These are phyloP conservation scores for Pemphigus obesinymphae DNA, from an alignment of 1,140 invertebrate genomes.

Conservation along the genomic window DNA sequence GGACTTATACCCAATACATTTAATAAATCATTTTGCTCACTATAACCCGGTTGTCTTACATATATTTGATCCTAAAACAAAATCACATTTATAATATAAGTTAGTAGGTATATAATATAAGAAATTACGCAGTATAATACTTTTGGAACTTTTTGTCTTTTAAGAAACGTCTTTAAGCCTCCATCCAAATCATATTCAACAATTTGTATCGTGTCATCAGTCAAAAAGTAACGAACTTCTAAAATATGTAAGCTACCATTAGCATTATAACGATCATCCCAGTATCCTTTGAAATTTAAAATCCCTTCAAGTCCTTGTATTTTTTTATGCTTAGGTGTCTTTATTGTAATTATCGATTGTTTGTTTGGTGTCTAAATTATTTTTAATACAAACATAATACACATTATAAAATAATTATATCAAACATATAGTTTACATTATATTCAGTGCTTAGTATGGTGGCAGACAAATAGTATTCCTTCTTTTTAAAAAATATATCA, in stretches of 20 bases:
- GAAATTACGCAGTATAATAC: not conserved
- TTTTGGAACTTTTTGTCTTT: slow-evolving; percentile 33
- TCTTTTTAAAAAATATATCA: too few species aligned
- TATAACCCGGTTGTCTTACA: slow-evolving; percentile 6
- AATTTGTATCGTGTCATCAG: slow-evolving; percentile 85
- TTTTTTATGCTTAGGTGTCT: not conserved
- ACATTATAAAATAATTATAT: not conserved
- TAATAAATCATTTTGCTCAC: slow-evolving; percentile 8
- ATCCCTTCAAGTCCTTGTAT: slow-evolving; percentile 48
- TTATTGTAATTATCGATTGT: too few species aligned
- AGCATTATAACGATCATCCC: slow-evolving; percentile 76
- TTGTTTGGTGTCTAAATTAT: not conserved
- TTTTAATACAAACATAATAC: not conserved
- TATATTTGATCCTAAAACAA: not conserved
- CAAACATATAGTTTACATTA: not conserved
- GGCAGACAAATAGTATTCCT: too few species aligned
- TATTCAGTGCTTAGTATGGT: not conserved
- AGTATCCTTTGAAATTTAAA: slow-evolving; percentile 79
- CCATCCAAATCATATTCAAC: slow-evolving; percentile 28
- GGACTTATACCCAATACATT: slow-evolving; percentile 3
- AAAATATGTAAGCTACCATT: slow-evolving; percentile 70
- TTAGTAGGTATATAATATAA: not conserved
- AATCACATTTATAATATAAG: not conserved
- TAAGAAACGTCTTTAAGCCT: slow-evolving; percentile 19
- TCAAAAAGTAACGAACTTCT: slow-evolving; percentile 75